Base-by-base conservation (phyloP, 1,140 invertebrate genomes). In the Copidosoma floridanum region DNA sequence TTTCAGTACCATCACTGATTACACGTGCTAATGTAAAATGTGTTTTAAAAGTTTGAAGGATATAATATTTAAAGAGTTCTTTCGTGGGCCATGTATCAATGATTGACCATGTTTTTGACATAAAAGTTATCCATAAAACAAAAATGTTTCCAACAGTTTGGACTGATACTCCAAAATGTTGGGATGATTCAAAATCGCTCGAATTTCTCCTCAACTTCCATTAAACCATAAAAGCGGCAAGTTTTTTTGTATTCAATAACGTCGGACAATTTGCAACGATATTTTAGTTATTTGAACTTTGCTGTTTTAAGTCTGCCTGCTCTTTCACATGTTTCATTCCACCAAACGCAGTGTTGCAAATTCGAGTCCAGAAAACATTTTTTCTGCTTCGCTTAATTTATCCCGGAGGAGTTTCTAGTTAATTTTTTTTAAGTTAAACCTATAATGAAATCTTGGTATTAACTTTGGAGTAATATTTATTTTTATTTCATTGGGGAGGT, bases 61-160 rank as follows among this genome's bases (percentile, higher is more conserved):
- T 14, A 37, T 53, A 52, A 57, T 35, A 0, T 12, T 52, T 23
- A 12, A n/a, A 37, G 29, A 51, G 16, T 51, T 27, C 51, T 48
- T 68, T 67, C 60, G 61, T 62, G 7, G 32, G 32, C 32, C 32
- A 37, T 37, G 7, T 7, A 14, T 7, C 7, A 8, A 37, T 57
- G 55, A 64, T 74, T 75, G 80, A 63, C 32, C 32, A 37, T 14
- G 7, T 7, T 14, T 8, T 7, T 37, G 7, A 8, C 32, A 37
- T 37, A 14, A 37, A 37, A 8, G 7, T 37, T 37, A 37, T 37
- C 32, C 32, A 37, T 37, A 14, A 8, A 8, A 37, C 7, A 37
- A 37, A 37, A 37, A 37, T 37, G 32, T 37, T 37, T 8, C 32
- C 14, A 8, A 37, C 32, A 8, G 7, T 7, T 37, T 37, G 7